Evolutionary conservation across 1,140 invertebrate species (phyloP), one percentile per base, ranked within the genome.

Genomic region (Hylaeus anthracinus): DNA sequence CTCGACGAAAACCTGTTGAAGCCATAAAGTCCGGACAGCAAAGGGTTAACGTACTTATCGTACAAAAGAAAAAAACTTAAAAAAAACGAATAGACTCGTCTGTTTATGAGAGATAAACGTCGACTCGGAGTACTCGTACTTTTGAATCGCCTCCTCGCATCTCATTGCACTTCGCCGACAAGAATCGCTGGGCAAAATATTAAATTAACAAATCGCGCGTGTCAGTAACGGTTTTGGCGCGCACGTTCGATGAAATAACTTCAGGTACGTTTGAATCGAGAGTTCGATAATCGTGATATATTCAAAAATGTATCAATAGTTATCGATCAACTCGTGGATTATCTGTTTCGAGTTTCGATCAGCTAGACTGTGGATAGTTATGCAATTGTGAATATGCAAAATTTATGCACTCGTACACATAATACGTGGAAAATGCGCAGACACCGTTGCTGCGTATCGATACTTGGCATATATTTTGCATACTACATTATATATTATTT

Each of bases 181-280:
- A 9, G 39, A 63, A 74, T 65, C 82, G 55, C 41, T 56, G 39
- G 60, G 51, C 56, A 78, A 72, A 82, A 66, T 37, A 61, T 56
- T 26, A 26, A 26, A 26, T 26, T 26, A 39, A 39, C 10, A 37
- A 41, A 41, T n/a, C 55, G 45, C 55, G 45, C 14, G 39, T 39
- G 12, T 1, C 39, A 14, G 39, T 14, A 77, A n/a, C 14, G 60
- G 39, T 75, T 75, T 64, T 1, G 51, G 41, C 51, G 67, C 69
- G 71, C 15, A 81, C 74, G 67, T 65, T 72, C 26, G 12, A 61
- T 37, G 45, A 60, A 26, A 48, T 3, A 70, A 81, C n/a, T 66
- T 79, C 55, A 61, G 56, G 55, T 73, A 83, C 67, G 37, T 56
- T 82, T 51, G 51, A 81, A 67, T 48, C 70, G 70, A 72, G 76